Evolutionary conservation across 2,888 invertebrate species (phyloP).

Genomic region (Isoperla grammatica): DNA sequence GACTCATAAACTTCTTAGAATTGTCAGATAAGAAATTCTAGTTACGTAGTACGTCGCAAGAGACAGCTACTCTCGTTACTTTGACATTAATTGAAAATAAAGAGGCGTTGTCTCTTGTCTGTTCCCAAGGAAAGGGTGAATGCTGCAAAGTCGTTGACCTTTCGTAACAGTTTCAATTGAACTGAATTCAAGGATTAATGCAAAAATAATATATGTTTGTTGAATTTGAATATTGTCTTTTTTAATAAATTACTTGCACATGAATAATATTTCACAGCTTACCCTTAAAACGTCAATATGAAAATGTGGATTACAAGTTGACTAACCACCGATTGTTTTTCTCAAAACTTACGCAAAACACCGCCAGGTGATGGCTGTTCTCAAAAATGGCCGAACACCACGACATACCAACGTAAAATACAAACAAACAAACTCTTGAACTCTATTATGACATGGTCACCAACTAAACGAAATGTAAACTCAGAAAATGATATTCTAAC

Average conservation of each 20-base stretch:
- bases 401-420: not conserved
- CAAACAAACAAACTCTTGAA: not conserved
- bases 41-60: too few species aligned
- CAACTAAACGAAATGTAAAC: not conserved
- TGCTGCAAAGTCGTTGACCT: slow-evolving; percentile 22
- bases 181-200: not conserved
- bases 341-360: not conserved
- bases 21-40: too few species aligned
- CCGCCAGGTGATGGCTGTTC: not conserved
- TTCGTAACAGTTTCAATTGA: slow-evolving; percentile 1
- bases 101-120: slow-evolving; percentile 27
- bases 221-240: slow-evolving; percentile 3
- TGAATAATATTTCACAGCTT: not conserved
- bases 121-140: slow-evolving; percentile 3
- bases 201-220: not conserved
- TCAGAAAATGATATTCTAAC: not conserved
- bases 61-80: slow-evolving; percentile 7
- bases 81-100: slow-evolving; percentile 2
- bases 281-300: not conserved
- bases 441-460: not conserved
- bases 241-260: not conserved
- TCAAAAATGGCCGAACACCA: too few species aligned
- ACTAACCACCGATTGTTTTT: not conserved
- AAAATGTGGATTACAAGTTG: not conserved
- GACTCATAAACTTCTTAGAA: too few species aligned